Percentiles rank a stretch among this genome's conserved stretches.
Conservation (phyloP, 2,888 invertebrate genomes). For the Limnephilus rhombicus region DNA sequence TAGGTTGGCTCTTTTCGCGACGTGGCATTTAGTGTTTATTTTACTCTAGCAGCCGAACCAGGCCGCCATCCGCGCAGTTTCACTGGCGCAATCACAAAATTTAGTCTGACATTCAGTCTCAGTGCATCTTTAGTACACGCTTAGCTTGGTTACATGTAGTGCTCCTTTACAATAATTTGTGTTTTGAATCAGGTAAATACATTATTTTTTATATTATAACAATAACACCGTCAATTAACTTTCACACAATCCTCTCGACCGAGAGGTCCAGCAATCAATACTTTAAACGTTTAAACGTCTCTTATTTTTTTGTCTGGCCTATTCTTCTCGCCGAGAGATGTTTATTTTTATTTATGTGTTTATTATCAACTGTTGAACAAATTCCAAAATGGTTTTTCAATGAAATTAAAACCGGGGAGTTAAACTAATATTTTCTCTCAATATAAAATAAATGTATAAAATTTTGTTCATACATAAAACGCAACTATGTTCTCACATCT, state of each 20-base stretch:
- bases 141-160: conserved; percentile 34
- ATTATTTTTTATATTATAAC: neutral
- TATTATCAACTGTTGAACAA: neutral
- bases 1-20: neutral
- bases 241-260: neutral
- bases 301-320: neutral
- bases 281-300: neutral
- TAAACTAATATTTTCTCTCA: neutral
- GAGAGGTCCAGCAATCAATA: conserved; percentile 3
- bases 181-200: conserved; percentile 30
- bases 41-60: neutral
- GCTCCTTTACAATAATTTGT: conserved; percentile 16
- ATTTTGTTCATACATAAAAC: neutral
- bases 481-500: neutral
- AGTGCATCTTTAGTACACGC: conserved; percentile 40
- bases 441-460: neutral
- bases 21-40: neutral
- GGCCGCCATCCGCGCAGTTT: conserved; percentile 9
- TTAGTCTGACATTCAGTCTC: conserved; percentile 35
- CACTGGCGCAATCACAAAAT: conserved; percentile 31
- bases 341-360: neutral
- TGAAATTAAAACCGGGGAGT: neutral
- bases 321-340: neutral
- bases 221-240: neutral
- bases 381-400: neutral